Conservation (phyloP, 2,113 vertebrate genomes). For the Regulus satrapa region DNA sequence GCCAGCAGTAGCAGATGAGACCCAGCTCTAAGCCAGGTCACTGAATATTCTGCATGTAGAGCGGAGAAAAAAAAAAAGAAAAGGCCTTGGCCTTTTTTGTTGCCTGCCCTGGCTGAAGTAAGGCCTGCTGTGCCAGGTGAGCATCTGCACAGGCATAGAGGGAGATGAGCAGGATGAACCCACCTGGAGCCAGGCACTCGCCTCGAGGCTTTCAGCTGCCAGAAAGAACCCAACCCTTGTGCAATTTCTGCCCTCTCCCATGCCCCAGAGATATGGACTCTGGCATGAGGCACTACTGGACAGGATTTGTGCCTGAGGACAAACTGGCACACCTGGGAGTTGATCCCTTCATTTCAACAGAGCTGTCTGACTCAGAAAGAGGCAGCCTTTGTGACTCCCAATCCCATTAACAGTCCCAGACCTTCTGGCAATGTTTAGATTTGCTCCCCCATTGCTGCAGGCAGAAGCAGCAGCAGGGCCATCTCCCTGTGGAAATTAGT, state of each 20-base stretch:
- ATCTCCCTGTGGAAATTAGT: background rate
- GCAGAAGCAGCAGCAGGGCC: background rate
- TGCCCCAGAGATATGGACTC: background rate
- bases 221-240: background rate
- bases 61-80: background rate
- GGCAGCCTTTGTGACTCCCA: background rate
- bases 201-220: background rate
- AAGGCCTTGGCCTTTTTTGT: background rate
- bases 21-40: background rate
- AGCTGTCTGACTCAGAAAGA: background rate
- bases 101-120: background rate
- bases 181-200: background rate
- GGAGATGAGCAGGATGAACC: background rate
- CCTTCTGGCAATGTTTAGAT: background rate
- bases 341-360: background rate
- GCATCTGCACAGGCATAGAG: background rate
- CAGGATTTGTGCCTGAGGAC: background rate
- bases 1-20: background rate
- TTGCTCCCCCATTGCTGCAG: background rate
- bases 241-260: background rate
- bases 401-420: background rate
- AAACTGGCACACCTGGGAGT: background rate
- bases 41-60: background rate
- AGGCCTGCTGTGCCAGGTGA: background rate
- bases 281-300: background rate